phyloP scores from a whole-genome alignment of 2,888 invertebrate genomes.

The Cephus rjabovi region DNA sequence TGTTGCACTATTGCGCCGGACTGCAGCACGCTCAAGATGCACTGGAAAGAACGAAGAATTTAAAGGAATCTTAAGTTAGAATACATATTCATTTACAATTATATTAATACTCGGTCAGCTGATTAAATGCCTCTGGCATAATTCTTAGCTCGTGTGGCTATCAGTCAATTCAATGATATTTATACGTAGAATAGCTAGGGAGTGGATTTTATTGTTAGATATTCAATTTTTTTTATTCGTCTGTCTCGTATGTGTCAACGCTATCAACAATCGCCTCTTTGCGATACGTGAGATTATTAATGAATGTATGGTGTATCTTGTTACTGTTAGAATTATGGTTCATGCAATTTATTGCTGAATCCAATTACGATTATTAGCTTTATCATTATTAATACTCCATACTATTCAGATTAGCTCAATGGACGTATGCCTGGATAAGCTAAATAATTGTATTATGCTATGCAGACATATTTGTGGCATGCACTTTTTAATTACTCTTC shows the following conservation, averaged over 20 bases:
- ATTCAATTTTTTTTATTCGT: not conserved
- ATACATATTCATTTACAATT: not conserved
- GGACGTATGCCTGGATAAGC: not conserved
- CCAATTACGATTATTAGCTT: not conserved
- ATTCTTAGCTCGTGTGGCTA: not conserved
- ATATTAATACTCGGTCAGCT: not conserved
- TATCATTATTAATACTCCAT: not conserved
- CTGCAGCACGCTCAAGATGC: constrained; percentile 82
- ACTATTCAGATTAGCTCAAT: not conserved
- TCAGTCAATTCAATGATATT: not conserved
- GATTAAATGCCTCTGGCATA: not conserved
- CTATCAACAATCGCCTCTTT: not conserved
- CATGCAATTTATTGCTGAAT: not conserved
- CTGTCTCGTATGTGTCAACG: not conserved
- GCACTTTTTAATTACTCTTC: not conserved
- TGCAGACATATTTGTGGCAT: not conserved
- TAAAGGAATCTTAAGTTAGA: not conserved
- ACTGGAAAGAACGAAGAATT: constrained; percentile 35
- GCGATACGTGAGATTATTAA: not conserved
- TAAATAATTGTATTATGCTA: not conserved
- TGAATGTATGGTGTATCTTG: not conserved
- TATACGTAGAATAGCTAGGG: not conserved
- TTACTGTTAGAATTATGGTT: not conserved
- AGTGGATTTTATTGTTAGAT: not conserved
- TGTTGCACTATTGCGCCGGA: constrained; percentile 95